phyloP scores from a whole-genome alignment of 64 coral and sea anemone species.

The Porites lutea region DNA sequence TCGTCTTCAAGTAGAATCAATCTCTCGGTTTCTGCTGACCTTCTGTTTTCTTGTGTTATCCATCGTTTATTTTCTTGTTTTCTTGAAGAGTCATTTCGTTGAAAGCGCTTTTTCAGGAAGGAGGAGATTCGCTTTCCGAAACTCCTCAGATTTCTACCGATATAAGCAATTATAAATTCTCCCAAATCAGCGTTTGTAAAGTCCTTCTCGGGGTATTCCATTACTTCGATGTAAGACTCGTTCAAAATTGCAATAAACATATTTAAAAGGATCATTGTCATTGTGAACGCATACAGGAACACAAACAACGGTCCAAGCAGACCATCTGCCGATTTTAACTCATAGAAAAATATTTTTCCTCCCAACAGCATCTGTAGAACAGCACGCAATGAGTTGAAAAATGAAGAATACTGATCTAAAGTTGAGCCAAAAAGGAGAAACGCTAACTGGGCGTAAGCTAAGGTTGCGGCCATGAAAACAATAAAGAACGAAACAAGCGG shows the following conservation, averaged over 20 bases:
- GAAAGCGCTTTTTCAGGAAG: background rate
- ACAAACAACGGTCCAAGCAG: slow-evolving; percentile 61
- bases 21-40: background rate
- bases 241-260: slow-evolving; percentile 66
- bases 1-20: background rate
- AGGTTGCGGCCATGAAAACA: slow-evolving; percentile 31
- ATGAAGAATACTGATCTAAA: slow-evolving; percentile 61
- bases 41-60: background rate
- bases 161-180: slow-evolving; percentile 41
- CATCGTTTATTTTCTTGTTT: background rate
- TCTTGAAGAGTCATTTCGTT: background rate
- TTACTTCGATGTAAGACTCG: slow-evolving; percentile 37
- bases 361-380: slow-evolving; percentile 64
- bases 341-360: slow-evolving; percentile 17
- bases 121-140: background rate
- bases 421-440: slow-evolving; percentile 68
- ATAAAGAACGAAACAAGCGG: slow-evolving; percentile 49
- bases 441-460: slow-evolving; percentile 61
- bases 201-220: slow-evolving; percentile 1
- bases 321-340: slow-evolving; percentile 14
- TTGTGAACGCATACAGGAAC: slow-evolving; percentile 40
- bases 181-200: slow-evolving; percentile 61
- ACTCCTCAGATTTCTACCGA: background rate
- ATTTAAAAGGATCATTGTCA: slow-evolving; percentile 37
- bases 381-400: slow-evolving; percentile 52